Base-by-base conservation (phyloP, 2,113 vertebrate genomes). In the Carassius auratus region DNA sequence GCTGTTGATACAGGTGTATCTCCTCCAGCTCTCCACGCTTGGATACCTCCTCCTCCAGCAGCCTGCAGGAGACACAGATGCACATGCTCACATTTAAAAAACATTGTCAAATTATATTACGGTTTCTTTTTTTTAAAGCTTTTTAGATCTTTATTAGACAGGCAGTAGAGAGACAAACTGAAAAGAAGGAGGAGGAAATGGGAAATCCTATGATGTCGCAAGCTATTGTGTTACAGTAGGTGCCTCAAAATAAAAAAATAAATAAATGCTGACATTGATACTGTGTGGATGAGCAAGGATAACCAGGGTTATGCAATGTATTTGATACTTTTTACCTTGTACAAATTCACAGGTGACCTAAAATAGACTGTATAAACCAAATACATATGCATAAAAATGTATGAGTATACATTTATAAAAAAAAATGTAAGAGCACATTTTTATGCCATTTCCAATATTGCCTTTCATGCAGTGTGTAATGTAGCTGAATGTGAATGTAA, bases 11-110 rank as follows among this genome's bases (percentile, higher is more conserved):
- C 89, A 96, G 91, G 91, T 99, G 97, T 93, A 97, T 95, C 91
- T 95, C 93, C 89, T 99, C 98, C 89, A 99, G 87, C 86, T 97
- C 97, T 0, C 92, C 92, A 87, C 98, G 94, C 94, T 99, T 99
- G 6, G 88, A 78, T 3, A 96, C 95, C 91, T 99, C 98, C 80
- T 99, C 97, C 89, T 99, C 97, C 91, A 99, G 88, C 75, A 99
- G 90, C 85, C 98, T 99, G 92, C 45, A 8, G 7, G 38, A 75
- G 17, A 84, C 9, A 78, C 4, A 87, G 45, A 87, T 15, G 82
- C 12, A 42, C 69, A 52, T 42, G 61, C 48, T 52, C 50, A 76
- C 13, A 33, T 55, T 21, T n/a, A 21, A 71, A 69, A 69, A 68
- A 69, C 8, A 21, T 38, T 19, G 33, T 69, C 66, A 69, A 69